A percentile compares a stretch with the other conserved stretches of the same genome.
Conservation (phyloP, 1,140 invertebrate species). For the Drosophila watanabei region DNA sequence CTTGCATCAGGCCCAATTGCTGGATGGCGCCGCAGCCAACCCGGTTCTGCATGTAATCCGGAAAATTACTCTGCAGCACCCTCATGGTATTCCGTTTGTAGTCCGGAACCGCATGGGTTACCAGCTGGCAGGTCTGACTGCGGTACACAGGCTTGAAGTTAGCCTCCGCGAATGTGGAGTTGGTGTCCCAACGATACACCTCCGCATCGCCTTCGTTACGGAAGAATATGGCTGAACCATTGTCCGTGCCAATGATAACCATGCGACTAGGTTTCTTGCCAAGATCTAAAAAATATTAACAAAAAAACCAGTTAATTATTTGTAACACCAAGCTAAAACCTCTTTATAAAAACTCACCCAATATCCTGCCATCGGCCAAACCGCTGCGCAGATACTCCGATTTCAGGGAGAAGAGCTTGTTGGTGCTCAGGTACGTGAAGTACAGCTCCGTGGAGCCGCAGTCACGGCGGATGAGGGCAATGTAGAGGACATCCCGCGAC, state of each 20-base stretch:
- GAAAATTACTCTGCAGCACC: slow-evolving; percentile 88
- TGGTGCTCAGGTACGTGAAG: slow-evolving; percentile 88
- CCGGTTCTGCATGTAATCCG: slow-evolving; percentile 88
- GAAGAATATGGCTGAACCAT: slow-evolving; percentile 88
- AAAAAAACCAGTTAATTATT: slow-evolving; percentile 2
- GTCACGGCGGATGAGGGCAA: slow-evolving; percentile 86
- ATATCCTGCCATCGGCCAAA: slow-evolving; percentile 86
- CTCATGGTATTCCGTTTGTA: slow-evolving; percentile 87
- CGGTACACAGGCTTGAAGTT: slow-evolving; percentile 87
- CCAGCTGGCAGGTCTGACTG: slow-evolving; percentile 86
- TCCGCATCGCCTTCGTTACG: slow-evolving; percentile 87
- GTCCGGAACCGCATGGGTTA: slow-evolving; percentile 88
- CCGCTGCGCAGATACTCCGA: slow-evolving; percentile 87
- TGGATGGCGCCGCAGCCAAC: slow-evolving; percentile 88
- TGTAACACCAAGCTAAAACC: background rate
- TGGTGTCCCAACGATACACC: slow-evolving; percentile 88
- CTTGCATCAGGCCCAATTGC: slow-evolving; percentile 86
- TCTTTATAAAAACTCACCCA: slow-evolving; percentile 67
- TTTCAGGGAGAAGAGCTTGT: slow-evolving; percentile 87
- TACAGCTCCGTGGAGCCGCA: slow-evolving; percentile 87
- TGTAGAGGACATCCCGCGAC: slow-evolving; percentile 87
- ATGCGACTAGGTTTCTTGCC: slow-evolving; percentile 87
- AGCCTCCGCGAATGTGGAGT: slow-evolving; percentile 86
- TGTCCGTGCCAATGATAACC: slow-evolving; percentile 88
- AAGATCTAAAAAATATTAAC: slow-evolving; percentile 77